phyloP scores from a whole-genome alignment of 2,113 vertebrate species.

The Motacilla tschutschensis region DNA sequence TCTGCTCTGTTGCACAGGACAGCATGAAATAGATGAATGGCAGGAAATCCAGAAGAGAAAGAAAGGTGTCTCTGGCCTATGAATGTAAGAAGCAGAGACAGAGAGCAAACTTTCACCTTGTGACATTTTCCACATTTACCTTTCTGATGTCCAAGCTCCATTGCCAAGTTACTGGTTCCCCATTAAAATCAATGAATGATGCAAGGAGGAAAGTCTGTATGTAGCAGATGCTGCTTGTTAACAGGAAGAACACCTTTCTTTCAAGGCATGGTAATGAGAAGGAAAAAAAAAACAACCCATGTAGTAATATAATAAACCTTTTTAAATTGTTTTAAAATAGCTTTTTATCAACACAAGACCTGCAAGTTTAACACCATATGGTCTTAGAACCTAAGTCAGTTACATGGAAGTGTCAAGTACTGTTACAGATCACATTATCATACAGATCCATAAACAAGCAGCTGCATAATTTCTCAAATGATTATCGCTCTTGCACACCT shows the following conservation, averaged over 20 bases:
- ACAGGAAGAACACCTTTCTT: neutral
- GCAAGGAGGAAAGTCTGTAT: neutral
- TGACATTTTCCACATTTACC: neutral
- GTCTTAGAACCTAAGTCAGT: neutral
- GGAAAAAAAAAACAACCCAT: neutral
- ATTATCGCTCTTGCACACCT: conserved; percentile 11
- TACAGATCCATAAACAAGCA: conserved; percentile 20
- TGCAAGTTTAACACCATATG: neutral
- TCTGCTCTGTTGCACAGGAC: neutral
- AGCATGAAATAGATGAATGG: neutral
- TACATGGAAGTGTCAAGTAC: neutral
- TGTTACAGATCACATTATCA: conserved; percentile 1
- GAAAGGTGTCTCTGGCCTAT: neutral
- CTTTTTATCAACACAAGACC: neutral
- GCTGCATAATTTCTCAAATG: conserved; percentile 10
- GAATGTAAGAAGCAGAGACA: neutral
- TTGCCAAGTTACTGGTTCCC: neutral
- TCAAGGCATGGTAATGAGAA: neutral
- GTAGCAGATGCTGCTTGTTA: neutral
- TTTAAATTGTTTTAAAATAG: neutral
- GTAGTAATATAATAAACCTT: neutral
- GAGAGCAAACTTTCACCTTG: neutral
- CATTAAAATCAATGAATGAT: neutral
- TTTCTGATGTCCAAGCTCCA: neutral
- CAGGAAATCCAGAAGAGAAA: neutral